A percentile compares a stretch with the other conserved stretches of the same genome.
These are phyloP conservation scores for Actenoides hombroni DNA, from an alignment of 2,113 vertebrate genomes.

Conservation along the genomic window DNA sequence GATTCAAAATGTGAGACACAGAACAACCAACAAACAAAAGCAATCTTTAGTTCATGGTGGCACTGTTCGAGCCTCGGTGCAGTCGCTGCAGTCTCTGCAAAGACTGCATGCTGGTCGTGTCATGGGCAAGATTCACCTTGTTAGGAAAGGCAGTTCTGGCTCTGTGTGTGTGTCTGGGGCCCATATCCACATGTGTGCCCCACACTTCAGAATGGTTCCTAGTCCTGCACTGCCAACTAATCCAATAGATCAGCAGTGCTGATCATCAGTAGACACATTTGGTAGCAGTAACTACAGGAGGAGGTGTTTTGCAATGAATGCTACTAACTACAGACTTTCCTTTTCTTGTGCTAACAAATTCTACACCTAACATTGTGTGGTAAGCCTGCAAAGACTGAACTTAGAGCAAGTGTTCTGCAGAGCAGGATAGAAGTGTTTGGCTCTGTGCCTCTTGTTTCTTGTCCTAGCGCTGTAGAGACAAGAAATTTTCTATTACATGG, in stretches of 20 bases:
- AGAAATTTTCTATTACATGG: background rate
- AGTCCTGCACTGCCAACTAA: background rate
- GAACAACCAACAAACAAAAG: background rate
- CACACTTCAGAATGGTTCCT: background rate
- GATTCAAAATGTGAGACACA: background rate
- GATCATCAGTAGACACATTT: background rate
- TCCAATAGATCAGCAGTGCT: background rate
- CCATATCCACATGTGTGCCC: accelerated
- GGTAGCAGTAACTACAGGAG: background rate
- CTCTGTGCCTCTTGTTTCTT: background rate
- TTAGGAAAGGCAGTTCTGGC: background rate
- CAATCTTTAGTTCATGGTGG: background rate
- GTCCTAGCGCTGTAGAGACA: background rate
- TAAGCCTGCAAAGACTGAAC: background rate
- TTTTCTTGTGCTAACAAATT: constrained; percentile 51
- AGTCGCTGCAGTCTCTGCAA: background rate
- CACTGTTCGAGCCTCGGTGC: background rate
- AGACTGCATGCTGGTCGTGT: background rate
- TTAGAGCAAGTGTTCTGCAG: background rate
- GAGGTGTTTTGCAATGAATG: background rate
- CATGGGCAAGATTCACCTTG: accelerated
- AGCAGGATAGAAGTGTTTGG: background rate
- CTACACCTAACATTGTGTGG: constrained; percentile 2
- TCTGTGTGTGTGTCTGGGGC: background rate
- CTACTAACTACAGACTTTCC: constrained; percentile 46